Base-by-base conservation (phyloP, 2,888 invertebrate species). In the Dryobotodes eremita region DNA sequence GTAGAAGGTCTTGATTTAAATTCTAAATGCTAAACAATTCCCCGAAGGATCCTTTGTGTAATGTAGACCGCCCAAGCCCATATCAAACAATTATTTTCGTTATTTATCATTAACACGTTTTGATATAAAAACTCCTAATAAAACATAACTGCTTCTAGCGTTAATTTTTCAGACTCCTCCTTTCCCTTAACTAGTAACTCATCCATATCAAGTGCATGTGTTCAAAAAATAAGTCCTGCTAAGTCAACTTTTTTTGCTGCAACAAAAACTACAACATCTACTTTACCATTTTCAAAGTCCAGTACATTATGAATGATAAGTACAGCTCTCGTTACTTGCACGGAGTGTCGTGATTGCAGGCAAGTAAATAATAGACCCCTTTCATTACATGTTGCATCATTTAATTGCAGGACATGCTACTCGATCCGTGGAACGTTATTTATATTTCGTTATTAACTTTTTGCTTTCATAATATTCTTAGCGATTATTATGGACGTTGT, bases 331-430 rank as follows among this genome's bases (percentile, higher is more conserved):
- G 87, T 89, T 90, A 87, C 84, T 79, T 79, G 55, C 75, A 79
- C 79, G 72, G 73, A 82, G 79, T 86, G 85, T 80, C 79, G 87
- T 89, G 90, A 92, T 90, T 91, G 82, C 89, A 82, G 77, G 79
- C 86, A 61, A 71, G 88, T 87, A 88, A 92, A 89, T 91, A 90
- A 90, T 89, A 87, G 83, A 74, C 72, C 80, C 59, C 78, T 83
- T 88, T 82, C 82, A 86, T 90, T 87, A 89, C 77, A 88, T 71
- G 86, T 83, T 88, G 86, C 88, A 86, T 91, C 88, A 88, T 87
- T 89, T 92, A 92, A 92, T 93, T 92, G 89, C 87, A 79, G 85
- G 79, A 87, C 87, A 83, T 83, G 90, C 80, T 86, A 89, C 86
- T 89, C 85, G 89, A 87, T 85, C 88, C 89, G 82, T 87, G 82